phyloP scores from a whole-genome alignment of 2,113 vertebrate species.

The Rynchops niger region DNA sequence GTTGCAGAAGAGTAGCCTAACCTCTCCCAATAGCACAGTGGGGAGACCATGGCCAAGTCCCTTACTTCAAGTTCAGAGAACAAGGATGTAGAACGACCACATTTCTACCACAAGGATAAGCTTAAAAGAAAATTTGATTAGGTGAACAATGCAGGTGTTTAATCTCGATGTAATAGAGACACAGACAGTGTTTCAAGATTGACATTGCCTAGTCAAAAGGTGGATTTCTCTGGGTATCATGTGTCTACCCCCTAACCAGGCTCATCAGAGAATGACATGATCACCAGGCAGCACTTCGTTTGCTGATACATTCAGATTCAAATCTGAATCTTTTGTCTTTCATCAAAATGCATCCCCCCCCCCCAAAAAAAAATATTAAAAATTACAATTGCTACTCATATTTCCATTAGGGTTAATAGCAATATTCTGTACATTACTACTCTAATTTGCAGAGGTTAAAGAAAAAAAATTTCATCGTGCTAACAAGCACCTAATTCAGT shows the following conservation, averaged over 20 bases:
- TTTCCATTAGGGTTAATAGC: background rate
- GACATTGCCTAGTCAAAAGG: background rate
- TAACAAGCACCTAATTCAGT: slow-evolving; percentile 11
- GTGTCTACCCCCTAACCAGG: background rate
- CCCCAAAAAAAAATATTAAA: background rate
- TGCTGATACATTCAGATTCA: background rate
- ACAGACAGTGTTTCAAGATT: background rate
- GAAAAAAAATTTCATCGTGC: background rate
- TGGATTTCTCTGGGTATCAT: background rate
- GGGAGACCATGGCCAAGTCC: rapidly evolving
- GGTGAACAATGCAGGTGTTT: background rate
- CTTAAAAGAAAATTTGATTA: background rate
- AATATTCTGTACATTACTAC: background rate
- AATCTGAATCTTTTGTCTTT: background rate
- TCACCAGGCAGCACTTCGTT: background rate
- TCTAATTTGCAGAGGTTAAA: background rate
- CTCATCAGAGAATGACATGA: background rate
- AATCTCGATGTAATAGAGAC: background rate
- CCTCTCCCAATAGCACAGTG: background rate
- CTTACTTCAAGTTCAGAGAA: background rate
- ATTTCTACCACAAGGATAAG: background rate
- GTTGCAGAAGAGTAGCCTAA: background rate
- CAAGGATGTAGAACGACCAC: background rate
- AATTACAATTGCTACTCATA: background rate
- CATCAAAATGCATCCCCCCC: background rate